Base-by-base conservation (phyloP, 2,888 invertebrate genomes). In the Liopterus haemorrhoidalis region DNA sequence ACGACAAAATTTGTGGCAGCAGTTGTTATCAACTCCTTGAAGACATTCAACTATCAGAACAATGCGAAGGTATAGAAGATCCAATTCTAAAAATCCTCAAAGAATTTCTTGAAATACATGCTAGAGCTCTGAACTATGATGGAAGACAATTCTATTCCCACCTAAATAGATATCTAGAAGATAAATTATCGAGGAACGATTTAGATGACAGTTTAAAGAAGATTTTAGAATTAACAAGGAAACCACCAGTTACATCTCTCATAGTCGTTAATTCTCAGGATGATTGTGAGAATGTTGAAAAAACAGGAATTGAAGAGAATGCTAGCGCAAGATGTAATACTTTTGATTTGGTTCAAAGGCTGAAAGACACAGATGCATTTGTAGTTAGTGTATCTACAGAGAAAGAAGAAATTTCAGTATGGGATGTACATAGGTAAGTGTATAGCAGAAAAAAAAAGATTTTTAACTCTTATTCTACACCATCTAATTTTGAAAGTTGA, bases 101-200 rank as follows among this genome's bases (percentile, higher is more conserved):
- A 57, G 78, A 82, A 51, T 78, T 85, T 48, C 73, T 91, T 47
- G 81, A 82, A 65, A 72, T 76, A 1, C 79, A 85, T 56, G 77
- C 83, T 4, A 76, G 76, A 57, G 82, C 85, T 11, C 68, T 92
- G 41, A 81, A 81, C 58, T 85, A 85, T 56, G 90, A 91, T 63
- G 86, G 87, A 21, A 74, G 81, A 58, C 91, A 92, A 66, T 81
- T 91, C 58, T 86, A 82, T 57, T 80, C 88, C 2, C 78, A 89
- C 50, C 68, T 83, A 50, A 75, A 70, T 59, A 68, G 64, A 54
- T 75, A 69, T 59, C 55, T 75, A 46, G 66, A 69, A 50, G 64
- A 64, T 15, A 65, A 65, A 51, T 50, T 57, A 44, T 45, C 65
- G 64, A 61, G 61, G 45, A 57, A 56, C 15, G 60, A 58, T 48